A percentile compares a stretch with the other conserved stretches of the same genome.
Conservation (phyloP, 2,888 invertebrate species). For the Gasteruption jaculator region DNA sequence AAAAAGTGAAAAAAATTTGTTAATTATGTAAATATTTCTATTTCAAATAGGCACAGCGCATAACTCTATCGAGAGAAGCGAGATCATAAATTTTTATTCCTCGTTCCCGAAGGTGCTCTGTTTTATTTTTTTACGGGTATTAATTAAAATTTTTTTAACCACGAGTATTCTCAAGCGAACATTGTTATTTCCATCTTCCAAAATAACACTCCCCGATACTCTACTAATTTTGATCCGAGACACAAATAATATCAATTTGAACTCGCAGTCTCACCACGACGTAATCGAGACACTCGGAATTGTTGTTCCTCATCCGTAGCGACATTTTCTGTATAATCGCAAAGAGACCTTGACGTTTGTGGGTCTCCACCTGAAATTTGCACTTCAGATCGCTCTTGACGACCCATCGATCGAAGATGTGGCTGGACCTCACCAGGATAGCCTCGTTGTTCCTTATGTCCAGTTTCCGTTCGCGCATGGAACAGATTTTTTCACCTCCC, state of each 20-base stretch:
- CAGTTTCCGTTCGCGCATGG: slow-evolving; percentile 21
- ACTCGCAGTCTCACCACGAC: slow-evolving; percentile 50
- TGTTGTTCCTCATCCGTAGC: slow-evolving; percentile 47
- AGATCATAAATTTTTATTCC: too few relatives aligned
- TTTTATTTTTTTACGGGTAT: too few relatives aligned
- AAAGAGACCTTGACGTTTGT: slow-evolving; percentile 48
- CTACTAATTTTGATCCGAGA: too few relatives aligned
- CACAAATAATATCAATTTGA: slow-evolving; percentile 3
- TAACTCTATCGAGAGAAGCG: too few relatives aligned
- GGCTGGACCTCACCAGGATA: slow-evolving; percentile 18
- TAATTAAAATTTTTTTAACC: too few relatives aligned
- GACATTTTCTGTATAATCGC: slow-evolving; percentile 55
- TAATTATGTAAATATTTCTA: too few relatives aligned
- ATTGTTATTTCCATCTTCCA: too few relatives aligned
- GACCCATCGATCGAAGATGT: slow-evolving; percentile 21
- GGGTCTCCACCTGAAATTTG: slow-evolving; percentile 33
- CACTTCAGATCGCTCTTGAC: slow-evolving; percentile 28
- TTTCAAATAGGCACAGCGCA: too few relatives aligned
- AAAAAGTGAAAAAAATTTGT: slow-evolving; percentile 2
- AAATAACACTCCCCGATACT: too few relatives aligned
- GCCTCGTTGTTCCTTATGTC: slow-evolving; percentile 14
- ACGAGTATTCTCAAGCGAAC: too few relatives aligned
- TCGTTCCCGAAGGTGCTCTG: too few relatives aligned
- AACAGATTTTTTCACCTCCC: slow-evolving; percentile 30
- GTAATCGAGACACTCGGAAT: slow-evolving; percentile 53